Conservation (phyloP, 2,888 invertebrate species). For the Agrochola lychnidis region DNA sequence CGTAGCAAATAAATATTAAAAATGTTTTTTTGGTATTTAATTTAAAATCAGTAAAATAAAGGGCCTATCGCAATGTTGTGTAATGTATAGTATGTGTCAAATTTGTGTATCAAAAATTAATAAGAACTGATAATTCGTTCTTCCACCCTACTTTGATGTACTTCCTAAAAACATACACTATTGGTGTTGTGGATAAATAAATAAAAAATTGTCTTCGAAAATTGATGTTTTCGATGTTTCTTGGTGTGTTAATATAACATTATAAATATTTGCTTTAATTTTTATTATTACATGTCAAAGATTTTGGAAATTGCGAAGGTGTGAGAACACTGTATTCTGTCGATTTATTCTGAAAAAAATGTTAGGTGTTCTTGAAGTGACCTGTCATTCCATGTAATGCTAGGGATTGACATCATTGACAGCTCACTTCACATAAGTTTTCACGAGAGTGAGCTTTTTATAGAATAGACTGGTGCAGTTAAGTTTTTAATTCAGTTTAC, state of each 20-base stretch:
- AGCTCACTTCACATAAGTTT: too few relatives aligned
- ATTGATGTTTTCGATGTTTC: constrained; percentile 8
- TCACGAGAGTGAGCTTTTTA: too few relatives aligned
- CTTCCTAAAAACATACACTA: constrained; percentile 8
- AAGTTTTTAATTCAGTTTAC: too few relatives aligned
- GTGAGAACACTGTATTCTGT: background rate
- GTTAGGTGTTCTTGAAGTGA: too few relatives aligned
- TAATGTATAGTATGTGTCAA: constrained; percentile 30
- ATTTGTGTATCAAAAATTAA: constrained; percentile 26
- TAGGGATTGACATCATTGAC: too few relatives aligned
- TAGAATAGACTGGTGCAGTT: background rate
- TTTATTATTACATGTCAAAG: background rate
- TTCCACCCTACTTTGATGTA: constrained; percentile 15
- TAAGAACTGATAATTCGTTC: constrained; percentile 9
- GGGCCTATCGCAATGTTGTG: constrained; percentile 54
- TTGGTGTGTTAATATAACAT: constrained; percentile 6
- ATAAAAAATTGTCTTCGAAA: background rate
- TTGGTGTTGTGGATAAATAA: background rate
- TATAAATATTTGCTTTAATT: constrained; percentile 42
- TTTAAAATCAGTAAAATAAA: background rate
- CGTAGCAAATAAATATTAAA: background rate
- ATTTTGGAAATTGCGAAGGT: constrained; percentile 7
- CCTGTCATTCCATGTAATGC: background rate
- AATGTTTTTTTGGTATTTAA: background rate
- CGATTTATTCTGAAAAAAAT: background rate